A percentile compares a stretch with the other conserved stretches of the same genome.
phyloP scores from a whole-genome alignment of 2,113 vertebrate genomes.

The Fregetta grallaria region DNA sequence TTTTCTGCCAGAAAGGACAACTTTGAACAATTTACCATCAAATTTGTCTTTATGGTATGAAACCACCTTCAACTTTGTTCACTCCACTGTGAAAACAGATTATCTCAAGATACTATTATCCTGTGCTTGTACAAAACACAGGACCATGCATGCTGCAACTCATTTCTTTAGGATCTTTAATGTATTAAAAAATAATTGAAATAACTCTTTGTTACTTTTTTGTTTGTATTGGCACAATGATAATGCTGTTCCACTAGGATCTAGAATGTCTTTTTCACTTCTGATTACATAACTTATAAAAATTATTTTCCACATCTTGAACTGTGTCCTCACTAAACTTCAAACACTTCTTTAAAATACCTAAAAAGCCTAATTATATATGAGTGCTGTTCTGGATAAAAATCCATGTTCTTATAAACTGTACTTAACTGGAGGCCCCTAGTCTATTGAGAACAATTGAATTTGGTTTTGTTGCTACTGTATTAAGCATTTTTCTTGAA shows the following conservation, averaged over 20 bases:
- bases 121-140: background rate
- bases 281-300: background rate
- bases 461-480: background rate
- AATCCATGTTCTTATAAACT: background rate
- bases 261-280: background rate
- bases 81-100: background rate
- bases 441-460: background rate
- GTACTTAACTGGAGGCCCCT: background rate
- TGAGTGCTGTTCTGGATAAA: background rate
- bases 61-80: background rate
- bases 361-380: background rate
- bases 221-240: background rate
- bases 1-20: background rate
- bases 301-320: background rate
- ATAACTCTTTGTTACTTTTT: background rate
- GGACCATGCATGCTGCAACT: background rate
- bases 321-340: background rate
- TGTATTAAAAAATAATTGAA: background rate
- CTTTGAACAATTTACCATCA: background rate
- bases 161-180: background rate
- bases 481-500: background rate
- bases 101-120: background rate
- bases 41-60: background rate
- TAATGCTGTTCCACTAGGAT: background rate
- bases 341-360: background rate